phyloP scores from a whole-genome alignment of 2,888 invertebrate species.

The Protophormia terraenovae region DNA sequence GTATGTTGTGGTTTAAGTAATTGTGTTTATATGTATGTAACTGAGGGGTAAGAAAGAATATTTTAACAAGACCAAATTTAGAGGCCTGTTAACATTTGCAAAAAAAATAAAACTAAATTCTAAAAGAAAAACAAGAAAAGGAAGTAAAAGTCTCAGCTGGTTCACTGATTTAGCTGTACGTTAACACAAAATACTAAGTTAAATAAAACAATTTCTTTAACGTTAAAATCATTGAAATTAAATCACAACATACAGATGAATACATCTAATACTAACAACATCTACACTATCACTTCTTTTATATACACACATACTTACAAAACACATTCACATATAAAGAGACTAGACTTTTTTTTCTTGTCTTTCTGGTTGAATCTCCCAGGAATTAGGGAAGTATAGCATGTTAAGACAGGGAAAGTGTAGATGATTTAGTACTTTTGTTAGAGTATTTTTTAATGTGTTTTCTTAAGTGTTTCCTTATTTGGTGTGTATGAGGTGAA shows the following conservation, averaged over 20 bases:
- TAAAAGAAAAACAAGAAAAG: constrained; percentile 16
- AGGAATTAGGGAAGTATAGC: constrained; percentile 38
- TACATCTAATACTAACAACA: not conserved
- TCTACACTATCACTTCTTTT: not conserved
- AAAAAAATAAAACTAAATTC: not conserved
- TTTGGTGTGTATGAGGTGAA: not conserved
- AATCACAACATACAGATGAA: constrained; percentile 47
- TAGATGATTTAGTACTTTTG: constrained; percentile 3
- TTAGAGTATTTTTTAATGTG: constrained; percentile 14
- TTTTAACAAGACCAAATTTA: constrained; percentile 43
- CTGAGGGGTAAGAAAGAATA: not conserved
- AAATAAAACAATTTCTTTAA: constrained; percentile 50
- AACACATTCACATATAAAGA: not conserved
- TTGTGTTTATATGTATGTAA: not conserved
- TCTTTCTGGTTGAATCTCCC: constrained; percentile 4
- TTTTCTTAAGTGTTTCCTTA: constrained; percentile 10
- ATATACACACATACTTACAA: not conserved
- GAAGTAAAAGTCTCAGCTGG: constrained; percentile 38
- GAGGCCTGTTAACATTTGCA: constrained; percentile 25
- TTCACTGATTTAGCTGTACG: constrained; percentile 12
- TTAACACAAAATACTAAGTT: constrained; percentile 34
- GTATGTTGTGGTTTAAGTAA: constrained; percentile 20
- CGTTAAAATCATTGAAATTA: constrained; percentile 56
- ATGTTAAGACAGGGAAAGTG: not conserved
- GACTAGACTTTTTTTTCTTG: not conserved